phyloP scores from a whole-genome alignment of 2,113 vertebrate species.

The Orycteropus afer region DNA sequence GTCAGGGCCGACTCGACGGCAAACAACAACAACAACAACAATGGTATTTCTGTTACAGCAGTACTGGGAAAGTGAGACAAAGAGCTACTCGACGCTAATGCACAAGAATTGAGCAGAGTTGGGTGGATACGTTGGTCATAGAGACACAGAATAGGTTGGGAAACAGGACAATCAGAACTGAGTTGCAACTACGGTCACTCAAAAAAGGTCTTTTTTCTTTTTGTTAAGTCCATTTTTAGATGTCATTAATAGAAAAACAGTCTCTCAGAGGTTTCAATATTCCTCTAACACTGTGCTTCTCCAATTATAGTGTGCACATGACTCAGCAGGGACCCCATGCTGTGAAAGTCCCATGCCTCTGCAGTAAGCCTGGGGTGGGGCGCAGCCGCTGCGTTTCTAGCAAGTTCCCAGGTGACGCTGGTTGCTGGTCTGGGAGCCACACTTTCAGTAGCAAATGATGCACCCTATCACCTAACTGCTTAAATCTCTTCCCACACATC shows the following conservation, averaged over 20 bases:
- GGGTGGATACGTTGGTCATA: not conserved
- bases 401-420: not conserved
- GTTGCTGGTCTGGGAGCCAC: not conserved
- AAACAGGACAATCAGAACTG: not conserved
- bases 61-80: not conserved
- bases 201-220: not conserved
- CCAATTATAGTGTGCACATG: not conserved
- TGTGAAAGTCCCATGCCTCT: not conserved
- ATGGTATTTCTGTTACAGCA: not conserved
- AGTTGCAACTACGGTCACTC: not conserved
- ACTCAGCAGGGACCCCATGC: not conserved
- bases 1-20: too few species aligned
- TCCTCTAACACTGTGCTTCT: not conserved
- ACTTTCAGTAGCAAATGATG: not conserved
- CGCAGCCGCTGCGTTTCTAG: accelerated
- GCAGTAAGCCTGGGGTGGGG: not conserved
- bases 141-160: not conserved
- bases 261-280: not conserved
- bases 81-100: not conserved
- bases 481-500: not conserved
- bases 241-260: not conserved
- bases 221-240: not conserved
- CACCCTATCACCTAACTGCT: not conserved
- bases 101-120: not conserved
- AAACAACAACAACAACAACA: too few species aligned